Conservation (phyloP, 2,797 vertebrate species). For the Allobates femoralis region DNA sequence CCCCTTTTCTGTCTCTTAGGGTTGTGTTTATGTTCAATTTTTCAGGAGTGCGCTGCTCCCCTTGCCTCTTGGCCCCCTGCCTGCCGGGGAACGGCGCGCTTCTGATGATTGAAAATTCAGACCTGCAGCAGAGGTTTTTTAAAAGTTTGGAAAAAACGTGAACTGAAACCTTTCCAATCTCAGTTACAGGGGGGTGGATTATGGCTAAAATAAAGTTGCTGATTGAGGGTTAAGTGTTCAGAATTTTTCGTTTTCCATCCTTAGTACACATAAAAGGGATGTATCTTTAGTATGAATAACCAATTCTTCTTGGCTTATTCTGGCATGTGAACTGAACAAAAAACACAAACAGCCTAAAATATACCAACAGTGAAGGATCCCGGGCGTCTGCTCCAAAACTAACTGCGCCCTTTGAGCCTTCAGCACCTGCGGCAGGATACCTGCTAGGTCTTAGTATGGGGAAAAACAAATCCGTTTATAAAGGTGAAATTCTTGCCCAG, state of each 20-base stretch:
- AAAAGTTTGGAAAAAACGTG: neutral
- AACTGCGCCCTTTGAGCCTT: conserved; percentile 15
- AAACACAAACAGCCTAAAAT: conserved; percentile 24
- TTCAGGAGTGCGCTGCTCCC: no score
- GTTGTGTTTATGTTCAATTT: no score
- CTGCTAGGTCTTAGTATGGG: conserved; percentile 11
- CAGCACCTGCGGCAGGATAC: conserved; percentile 43
- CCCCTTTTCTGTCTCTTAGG: neutral
- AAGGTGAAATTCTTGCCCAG: conserved; percentile 40
- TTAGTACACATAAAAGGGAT: conserved; percentile 11
- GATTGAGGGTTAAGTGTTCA: neutral
- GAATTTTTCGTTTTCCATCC: neutral
- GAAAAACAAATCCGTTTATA: neutral
- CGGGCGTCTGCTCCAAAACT: conserved; percentile 22
- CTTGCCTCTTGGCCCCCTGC: no score
- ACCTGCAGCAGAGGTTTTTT: no score
- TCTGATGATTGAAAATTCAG: no score
- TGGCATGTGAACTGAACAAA: conserved; percentile 30
- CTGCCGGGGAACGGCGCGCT: no score
- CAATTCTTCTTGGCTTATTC: conserved; percentile 27
- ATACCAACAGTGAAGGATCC: conserved; percentile 18
- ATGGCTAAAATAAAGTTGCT: neutral
- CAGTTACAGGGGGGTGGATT: neutral
- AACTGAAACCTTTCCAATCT: neutral
- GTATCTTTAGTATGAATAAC: conserved; percentile 27